phyloP scores from a whole-genome alignment of 2,113 vertebrate species.

The Vimba vimba region DNA sequence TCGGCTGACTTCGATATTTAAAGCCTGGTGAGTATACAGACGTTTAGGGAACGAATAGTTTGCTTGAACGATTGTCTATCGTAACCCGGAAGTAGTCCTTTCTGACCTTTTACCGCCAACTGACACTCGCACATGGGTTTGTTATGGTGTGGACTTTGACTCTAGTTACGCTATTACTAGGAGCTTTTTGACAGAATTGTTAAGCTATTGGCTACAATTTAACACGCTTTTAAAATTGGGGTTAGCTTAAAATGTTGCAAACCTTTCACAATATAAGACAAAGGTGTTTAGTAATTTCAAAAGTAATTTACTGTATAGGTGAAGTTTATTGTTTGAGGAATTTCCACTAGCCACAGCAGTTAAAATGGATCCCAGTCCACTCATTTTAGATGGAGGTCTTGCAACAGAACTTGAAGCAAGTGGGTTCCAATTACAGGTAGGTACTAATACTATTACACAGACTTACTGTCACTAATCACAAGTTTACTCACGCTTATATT shows the following conservation, averaged over 20 bases:
- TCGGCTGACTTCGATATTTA: background rate
- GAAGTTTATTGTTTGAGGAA: background rate
- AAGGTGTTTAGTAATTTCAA: no score
- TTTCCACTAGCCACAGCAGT: background rate
- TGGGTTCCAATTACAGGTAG: constrained; percentile 76
- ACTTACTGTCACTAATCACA: background rate
- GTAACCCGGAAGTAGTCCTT: constrained; percentile 42
- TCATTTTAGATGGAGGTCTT: constrained; percentile 79
- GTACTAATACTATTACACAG: constrained; percentile 32
- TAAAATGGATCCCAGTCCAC: constrained; percentile 38
- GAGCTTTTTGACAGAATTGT: background rate
- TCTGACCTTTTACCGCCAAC: constrained; percentile 14
- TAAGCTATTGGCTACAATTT: background rate
- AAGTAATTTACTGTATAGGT: background rate
- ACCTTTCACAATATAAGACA: background rate
- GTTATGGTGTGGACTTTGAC: constrained; percentile 3
- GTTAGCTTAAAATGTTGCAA: background rate
- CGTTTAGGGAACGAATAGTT: background rate
- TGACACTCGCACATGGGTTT: constrained; percentile 1
- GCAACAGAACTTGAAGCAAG: constrained; percentile 79
- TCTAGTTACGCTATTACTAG: background rate
- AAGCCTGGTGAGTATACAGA: background rate
- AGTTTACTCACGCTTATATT: background rate
- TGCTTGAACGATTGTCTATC: no score
- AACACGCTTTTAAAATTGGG: background rate